Evolutionary conservation across 2,797 vertebrate genomes (phyloP).

Genomic region (Characodon lateralis): DNA sequence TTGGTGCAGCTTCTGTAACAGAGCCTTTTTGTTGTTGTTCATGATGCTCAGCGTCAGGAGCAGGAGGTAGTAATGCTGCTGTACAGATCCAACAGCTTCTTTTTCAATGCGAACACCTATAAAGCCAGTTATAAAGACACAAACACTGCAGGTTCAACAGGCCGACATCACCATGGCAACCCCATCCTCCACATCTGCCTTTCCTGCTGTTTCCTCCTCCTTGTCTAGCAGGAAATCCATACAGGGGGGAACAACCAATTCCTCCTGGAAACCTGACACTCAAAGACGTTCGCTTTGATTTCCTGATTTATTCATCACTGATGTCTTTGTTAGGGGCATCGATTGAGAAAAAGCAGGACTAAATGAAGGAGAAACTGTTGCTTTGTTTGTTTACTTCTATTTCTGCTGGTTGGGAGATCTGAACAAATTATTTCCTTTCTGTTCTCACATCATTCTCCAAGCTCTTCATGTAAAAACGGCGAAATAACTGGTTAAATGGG

Average conservation of each 20-base stretch:
- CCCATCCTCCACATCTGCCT: slow-evolving; percentile 39
- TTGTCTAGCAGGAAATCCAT: slow-evolving; percentile 52
- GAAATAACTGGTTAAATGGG: background rate
- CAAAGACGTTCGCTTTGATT: background rate
- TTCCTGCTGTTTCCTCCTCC: slow-evolving; percentile 25
- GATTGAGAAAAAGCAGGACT: background rate
- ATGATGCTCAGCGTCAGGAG: no score
- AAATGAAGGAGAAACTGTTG: background rate
- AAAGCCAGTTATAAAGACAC: slow-evolving; percentile 7
- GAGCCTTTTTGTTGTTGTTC: no score
- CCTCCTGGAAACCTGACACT: slow-evolving; percentile 6
- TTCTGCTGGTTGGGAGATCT: no score
- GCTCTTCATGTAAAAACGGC: background rate
- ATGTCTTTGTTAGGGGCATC: slow-evolving; percentile 1
- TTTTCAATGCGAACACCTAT: background rate
- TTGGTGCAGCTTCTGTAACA: no score
- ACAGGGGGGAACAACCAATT: slow-evolving; percentile 15
- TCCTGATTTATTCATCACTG: slow-evolving; percentile 7
- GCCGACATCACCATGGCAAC: slow-evolving; percentile 58
- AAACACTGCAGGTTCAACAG: slow-evolving; percentile 13
- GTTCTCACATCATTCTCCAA: background rate
- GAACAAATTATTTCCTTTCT: background rate
- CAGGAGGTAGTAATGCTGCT: background rate
- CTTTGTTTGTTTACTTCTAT: background rate
- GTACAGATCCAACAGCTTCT: background rate